Conservation (phyloP, 2,888 invertebrate species). For the Sminthurinus aureus region DNA sequence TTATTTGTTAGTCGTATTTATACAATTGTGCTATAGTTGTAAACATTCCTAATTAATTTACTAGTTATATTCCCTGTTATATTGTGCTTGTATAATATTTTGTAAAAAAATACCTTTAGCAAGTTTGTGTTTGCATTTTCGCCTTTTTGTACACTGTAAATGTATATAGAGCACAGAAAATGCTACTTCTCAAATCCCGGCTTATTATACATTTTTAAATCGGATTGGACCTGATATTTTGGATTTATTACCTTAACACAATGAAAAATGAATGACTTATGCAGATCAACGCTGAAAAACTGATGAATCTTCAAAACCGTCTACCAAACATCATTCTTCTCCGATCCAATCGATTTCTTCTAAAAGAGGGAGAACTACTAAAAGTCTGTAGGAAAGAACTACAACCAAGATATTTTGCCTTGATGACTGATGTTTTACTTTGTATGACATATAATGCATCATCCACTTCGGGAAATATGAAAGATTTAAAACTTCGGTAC, state of each 20-base stretch:
- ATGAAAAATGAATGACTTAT: slow-evolving; percentile 5
- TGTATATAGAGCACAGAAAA: background rate
- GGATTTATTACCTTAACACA: background rate
- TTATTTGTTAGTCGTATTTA: too few species aligned
- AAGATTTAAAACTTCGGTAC: slow-evolving; percentile 64
- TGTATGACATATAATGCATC: slow-evolving; percentile 64
- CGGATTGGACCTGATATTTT: slow-evolving; percentile 7
- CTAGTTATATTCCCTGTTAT: too few species aligned
- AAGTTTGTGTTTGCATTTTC: background rate
- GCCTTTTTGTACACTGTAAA: background rate
- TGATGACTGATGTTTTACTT: slow-evolving; percentile 66
- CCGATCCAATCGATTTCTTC: slow-evolving; percentile 68
- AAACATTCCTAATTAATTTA: too few species aligned
- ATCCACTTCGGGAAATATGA: slow-evolving; percentile 61
- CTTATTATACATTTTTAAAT: background rate
- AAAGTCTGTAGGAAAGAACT: slow-evolving; percentile 72
- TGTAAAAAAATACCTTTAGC: too few species aligned
- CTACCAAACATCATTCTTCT: slow-evolving; percentile 65
- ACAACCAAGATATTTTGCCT: slow-evolving; percentile 71
- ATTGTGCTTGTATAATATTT: too few species aligned
- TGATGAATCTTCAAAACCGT: slow-evolving; percentile 67
- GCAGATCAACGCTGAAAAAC: slow-evolving; percentile 67
- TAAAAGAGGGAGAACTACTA: slow-evolving; percentile 72
- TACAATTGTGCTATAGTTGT: too few species aligned
- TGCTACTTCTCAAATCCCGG: background rate